Evolutionary conservation across 37 sponge, comb jelly and placozoan genomes (phyloP).

Genomic region (Halisarca cf. caerulea): DNA sequence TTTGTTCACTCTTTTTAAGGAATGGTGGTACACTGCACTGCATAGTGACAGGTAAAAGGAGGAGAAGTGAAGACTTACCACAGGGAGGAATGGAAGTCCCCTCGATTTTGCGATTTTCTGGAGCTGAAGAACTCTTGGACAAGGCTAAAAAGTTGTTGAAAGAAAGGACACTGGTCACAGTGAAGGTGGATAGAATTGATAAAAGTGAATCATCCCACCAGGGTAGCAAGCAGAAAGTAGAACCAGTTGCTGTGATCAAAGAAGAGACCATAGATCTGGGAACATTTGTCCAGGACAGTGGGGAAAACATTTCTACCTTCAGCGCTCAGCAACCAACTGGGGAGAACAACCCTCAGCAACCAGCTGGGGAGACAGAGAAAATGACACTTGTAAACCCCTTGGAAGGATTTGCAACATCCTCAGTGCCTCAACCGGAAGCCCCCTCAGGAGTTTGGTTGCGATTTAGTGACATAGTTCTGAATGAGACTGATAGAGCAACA

Average conservation of each 20-base stretch:
- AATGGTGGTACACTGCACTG: conserved; percentile 8
- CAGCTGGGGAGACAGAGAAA: not conserved
- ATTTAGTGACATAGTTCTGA: not conserved
- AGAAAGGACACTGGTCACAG: no score
- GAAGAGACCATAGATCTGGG: no score
- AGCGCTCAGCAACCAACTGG: not conserved
- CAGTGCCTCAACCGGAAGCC: no score
- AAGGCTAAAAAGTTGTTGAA: not conserved
- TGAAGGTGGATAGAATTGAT: no score
- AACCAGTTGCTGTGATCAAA: not conserved
- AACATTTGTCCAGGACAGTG: no score
- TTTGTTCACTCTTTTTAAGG: conserved; percentile 7
- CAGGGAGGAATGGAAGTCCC: conserved; percentile 46
- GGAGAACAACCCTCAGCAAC: not conserved
- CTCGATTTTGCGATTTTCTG: conserved; percentile 6
- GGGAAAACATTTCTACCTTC: no score
- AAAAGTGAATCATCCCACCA: not conserved
- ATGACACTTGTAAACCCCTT: not conserved
- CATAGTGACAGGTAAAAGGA: conserved; percentile 21
- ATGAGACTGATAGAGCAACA: not conserved
- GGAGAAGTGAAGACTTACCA: not conserved
- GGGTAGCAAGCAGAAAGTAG: not conserved
- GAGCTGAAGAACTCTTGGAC: not conserved
- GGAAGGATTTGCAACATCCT: not conserved
- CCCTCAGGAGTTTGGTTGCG: not conserved